Evolutionary conservation across 2,888 invertebrate species (phyloP).

Genomic region (Seira ritae): DNA sequence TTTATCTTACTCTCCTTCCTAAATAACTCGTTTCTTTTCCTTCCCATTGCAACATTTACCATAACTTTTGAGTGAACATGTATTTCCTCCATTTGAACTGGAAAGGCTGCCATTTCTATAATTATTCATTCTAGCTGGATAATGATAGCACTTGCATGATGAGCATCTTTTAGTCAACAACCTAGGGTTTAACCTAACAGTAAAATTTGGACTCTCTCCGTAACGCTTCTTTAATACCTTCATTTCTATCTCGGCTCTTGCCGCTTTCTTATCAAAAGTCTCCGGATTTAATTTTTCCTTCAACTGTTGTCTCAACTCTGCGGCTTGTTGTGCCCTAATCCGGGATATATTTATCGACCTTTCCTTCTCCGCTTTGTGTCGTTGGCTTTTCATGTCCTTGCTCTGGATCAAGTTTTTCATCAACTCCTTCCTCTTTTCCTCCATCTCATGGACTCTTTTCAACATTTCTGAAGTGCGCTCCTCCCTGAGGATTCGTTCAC

Average conservation of each 20-base stretch:
- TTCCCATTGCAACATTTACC: constrained; percentile 26
- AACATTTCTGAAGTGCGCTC: constrained; percentile 69
- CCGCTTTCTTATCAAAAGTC: constrained; percentile 72
- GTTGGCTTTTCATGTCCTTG: constrained; percentile 67
- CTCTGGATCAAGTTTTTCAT: constrained; percentile 67
- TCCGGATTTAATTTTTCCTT: constrained; percentile 70
- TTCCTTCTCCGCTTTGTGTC: constrained; percentile 69
- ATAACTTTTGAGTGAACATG: background rate
- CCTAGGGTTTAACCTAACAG: constrained; percentile 64
- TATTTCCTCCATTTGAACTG: constrained; percentile 24
- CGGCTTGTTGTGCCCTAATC: constrained; percentile 69
- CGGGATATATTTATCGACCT: constrained; percentile 66
- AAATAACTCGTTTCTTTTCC: constrained; percentile 46
- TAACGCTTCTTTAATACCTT: constrained; percentile 63
- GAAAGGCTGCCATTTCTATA: constrained; percentile 28
- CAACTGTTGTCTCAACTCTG: constrained; percentile 69
- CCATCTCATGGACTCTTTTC: constrained; percentile 68
- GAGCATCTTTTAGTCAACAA: constrained; percentile 55
- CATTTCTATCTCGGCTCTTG: constrained; percentile 70
- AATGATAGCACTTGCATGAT: constrained; percentile 50
- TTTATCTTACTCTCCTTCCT: background rate
- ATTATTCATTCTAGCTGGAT: constrained; percentile 29
- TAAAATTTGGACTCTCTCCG: constrained; percentile 29
- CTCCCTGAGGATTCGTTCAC: constrained; percentile 69
- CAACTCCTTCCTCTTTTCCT: constrained; percentile 66